These are phyloP conservation scores for Listrodromus nycthemerus DNA, from an alignment of 2,888 invertebrate genomes.

Conservation along the genomic window DNA sequence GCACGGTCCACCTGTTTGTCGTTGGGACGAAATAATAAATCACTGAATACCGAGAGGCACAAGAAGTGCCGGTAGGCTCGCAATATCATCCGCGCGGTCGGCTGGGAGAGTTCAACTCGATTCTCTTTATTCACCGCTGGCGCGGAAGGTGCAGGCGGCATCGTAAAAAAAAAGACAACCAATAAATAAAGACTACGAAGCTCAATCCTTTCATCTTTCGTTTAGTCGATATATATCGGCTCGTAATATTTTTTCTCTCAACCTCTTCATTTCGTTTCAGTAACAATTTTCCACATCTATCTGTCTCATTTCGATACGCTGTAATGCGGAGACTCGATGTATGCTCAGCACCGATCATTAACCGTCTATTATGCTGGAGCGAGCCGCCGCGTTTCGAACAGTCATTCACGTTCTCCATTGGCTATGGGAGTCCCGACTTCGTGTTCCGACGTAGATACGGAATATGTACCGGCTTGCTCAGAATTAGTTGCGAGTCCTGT, in stretches of 20 bases:
- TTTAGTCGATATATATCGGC: slow-evolving; percentile 8
- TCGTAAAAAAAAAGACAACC: background rate
- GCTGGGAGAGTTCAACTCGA: slow-evolving; percentile 1
- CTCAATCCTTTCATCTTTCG: slow-evolving; percentile 21
- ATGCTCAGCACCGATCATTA: slow-evolving; percentile 67
- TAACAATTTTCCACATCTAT: slow-evolving; percentile 3
- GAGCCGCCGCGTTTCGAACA: slow-evolving; percentile 56
- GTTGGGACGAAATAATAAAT: slow-evolving; percentile 75
- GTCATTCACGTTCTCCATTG: slow-evolving; percentile 59
- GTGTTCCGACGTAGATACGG: background rate
- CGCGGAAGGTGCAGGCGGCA: slow-evolving; percentile 9
- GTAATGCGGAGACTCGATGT: slow-evolving; percentile 31
- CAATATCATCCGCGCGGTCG: slow-evolving; percentile 5
- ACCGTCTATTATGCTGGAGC: slow-evolving; percentile 63
- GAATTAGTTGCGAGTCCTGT: background rate
- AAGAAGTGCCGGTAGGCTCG: slow-evolving; percentile 22
- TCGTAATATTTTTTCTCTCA: background rate
- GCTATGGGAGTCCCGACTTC: slow-evolving; percentile 10
- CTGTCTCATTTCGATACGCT: slow-evolving; percentile 4
- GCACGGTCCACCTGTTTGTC: slow-evolving; percentile 76
- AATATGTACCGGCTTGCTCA: background rate
- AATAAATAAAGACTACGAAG: background rate
- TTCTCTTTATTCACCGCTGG: background rate
- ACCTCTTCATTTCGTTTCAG: slow-evolving; percentile 14
- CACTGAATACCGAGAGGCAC: slow-evolving; percentile 67